Evolutionary conservation across 2,888 invertebrate genomes (phyloP), one percentile per base, ranked within the genome.

Genomic region (Junonia oenone): DNA sequence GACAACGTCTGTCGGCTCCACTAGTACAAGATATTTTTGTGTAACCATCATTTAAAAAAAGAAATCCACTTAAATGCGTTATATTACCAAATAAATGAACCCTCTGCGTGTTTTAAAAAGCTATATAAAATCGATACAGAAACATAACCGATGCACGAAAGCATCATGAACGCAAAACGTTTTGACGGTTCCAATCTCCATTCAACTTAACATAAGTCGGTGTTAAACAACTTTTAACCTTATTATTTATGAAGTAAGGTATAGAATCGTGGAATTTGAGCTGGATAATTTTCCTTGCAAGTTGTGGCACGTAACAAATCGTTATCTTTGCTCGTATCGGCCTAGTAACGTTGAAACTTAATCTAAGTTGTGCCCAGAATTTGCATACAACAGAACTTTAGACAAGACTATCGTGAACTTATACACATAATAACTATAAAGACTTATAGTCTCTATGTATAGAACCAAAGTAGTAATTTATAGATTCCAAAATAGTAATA

Each of bases 141-240:
- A 46, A 45, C 29, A 55, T 57, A 58, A 45, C 40, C 60, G 63
- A 65, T 65, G 71, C 72, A 69, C 67, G 66, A 70, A 69, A 68
- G 66, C 65, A 63, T 63, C 56, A 56, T 61, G 54, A 59, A 56
- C 59, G 61, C 55, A 29, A 56, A 67, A 58, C 64, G 64, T 67
- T 71, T 65, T 65, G 45, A 66, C 61, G 63, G 38, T 40, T 19
- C 19, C 38, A 19, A 40, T 67, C 68, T 70, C 68, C 68, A 65
- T 66, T 63, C 64, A 63, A 68, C 50, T 54, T 45, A 13, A 19
- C 33, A 33, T 29, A 19, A 49, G 51, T 59, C 45, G 13, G 13
- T 14, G 6, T 22, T 15, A 29, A n/a, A 19, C 15, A 8, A 58
- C 13, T 48, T 55, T 40, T 15, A 19, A 43, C 38, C 33, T 45